Evolutionary conservation across 2,888 invertebrate genomes (phyloP).

Genomic region (Orthosia gracilis): DNA sequence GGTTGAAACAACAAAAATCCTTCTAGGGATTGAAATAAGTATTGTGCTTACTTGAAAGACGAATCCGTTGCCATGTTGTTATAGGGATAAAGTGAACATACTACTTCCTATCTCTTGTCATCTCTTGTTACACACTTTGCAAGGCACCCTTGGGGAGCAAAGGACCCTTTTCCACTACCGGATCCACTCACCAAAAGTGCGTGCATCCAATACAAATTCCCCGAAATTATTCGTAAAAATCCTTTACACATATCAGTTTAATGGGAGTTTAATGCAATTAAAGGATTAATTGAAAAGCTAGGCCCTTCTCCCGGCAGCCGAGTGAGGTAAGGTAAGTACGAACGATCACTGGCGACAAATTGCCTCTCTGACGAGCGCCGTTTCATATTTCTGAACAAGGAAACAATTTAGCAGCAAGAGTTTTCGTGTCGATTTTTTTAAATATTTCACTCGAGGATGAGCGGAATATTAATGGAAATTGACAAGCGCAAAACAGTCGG

Average conservation of each 20-base stretch:
- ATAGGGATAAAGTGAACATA: conserved; percentile 6
- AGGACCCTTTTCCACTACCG: conserved; percentile 42
- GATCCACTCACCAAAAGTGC: conserved; percentile 38
- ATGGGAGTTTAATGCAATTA: conserved; percentile 61
- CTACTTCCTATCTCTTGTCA: conserved; percentile 37
- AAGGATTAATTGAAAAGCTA: conserved; percentile 67
- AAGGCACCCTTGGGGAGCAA: conserved; percentile 41
- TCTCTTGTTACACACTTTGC: conserved; percentile 34
- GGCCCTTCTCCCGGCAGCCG: conserved; percentile 36
- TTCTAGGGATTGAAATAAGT: conserved; percentile 19
- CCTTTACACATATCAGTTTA: conserved; percentile 15
- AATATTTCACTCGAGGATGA: conserved; percentile 45
- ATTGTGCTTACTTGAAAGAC: conserved; percentile 7
- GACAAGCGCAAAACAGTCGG: conserved; percentile 39
- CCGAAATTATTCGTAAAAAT: neutral
- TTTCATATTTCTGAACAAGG: conserved; percentile 72
- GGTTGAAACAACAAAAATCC: neutral
- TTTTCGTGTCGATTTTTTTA: conserved; percentile 65
- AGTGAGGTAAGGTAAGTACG: conserved; percentile 56
- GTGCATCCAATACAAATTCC: conserved; percentile 30
- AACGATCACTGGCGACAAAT: conserved; percentile 73
- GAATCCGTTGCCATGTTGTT: conserved; percentile 12
- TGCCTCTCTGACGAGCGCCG: conserved; percentile 70
- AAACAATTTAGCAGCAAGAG: conserved; percentile 69
- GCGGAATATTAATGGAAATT: conserved; percentile 61